A percentile compares a stretch with the other conserved stretches of the same genome.
phyloP scores from a whole-genome alignment of 2,797 vertebrate species.

The Sebastes alutus region DNA sequence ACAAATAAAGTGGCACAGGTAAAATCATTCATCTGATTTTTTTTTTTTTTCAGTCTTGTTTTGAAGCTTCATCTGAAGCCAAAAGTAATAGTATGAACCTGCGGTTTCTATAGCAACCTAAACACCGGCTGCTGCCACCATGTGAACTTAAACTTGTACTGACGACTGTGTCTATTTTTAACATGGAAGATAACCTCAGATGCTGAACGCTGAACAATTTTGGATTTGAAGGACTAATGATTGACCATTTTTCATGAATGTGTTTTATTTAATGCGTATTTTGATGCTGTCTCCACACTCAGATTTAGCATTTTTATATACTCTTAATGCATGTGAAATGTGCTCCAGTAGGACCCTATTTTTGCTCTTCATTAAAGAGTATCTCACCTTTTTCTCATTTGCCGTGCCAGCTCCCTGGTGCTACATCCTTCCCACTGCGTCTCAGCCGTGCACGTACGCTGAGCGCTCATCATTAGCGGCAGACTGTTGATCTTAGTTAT shows the following conservation, averaged over 20 bases:
- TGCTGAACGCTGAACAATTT: conserved; percentile 11
- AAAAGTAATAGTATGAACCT: conserved; percentile 78
- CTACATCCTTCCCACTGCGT: conserved; percentile 45
- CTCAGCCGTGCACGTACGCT: conserved; percentile 8
- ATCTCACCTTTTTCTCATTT: conserved; percentile 62
- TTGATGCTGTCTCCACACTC: not conserved
- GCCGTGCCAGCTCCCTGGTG: conserved; percentile 38
- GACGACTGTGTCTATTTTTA: conserved; percentile 69
- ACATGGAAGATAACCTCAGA: conserved; percentile 44
- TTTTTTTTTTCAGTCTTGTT: conserved; percentile 42
- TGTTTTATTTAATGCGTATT: not conserved
- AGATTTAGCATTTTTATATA: not conserved
- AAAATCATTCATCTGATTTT: conserved; percentile 24
- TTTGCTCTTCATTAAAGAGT: conserved; percentile 42
- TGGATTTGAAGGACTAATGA: not conserved
- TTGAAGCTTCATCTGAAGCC: conserved; percentile 60
- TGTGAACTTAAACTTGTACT: conserved; percentile 67
- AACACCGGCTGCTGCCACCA: conserved; percentile 67
- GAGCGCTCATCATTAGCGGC: conserved; percentile 69
- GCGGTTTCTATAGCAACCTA: conserved; percentile 85
- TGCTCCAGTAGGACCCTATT: not conserved
- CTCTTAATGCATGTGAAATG: not conserved
- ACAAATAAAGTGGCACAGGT: conserved; percentile 37
- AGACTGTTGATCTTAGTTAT: conserved; percentile 75
- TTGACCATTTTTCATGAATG: not conserved